Percentiles rank a stretch among this genome's conserved stretches.
These are phyloP conservation scores for Notiomystis cincta DNA, from an alignment of 2,113 vertebrate species.

Conservation along the genomic window DNA sequence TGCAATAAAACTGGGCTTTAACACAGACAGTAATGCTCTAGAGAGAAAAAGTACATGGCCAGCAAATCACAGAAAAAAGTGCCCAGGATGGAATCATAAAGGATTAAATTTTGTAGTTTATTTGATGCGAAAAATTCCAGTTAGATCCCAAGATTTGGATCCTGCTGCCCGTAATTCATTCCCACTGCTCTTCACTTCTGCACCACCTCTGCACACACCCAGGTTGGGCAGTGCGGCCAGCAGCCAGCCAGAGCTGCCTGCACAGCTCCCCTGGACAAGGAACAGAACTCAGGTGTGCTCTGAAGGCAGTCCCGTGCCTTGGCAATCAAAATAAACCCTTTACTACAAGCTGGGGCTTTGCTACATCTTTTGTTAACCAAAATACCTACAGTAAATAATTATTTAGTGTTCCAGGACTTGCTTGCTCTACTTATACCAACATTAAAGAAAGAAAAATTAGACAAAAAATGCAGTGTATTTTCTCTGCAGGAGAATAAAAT, in stretches of 20 bases:
- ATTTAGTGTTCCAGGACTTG: not conserved
- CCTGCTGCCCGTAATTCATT: not conserved
- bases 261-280: not conserved
- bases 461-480: not conserved
- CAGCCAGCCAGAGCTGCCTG: not conserved
- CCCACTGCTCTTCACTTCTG: not conserved
- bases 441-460: not conserved
- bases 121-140: not conserved
- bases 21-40: not conserved
- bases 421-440: not conserved
- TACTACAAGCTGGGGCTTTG: not conserved
- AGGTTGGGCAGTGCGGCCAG: too few species aligned
- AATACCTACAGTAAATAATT: not conserved
- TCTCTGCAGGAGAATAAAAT: not conserved
- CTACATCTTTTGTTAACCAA: not conserved
- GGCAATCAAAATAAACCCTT: not conserved
- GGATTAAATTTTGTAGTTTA: not conserved
- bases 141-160: not conserved
- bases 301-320: not conserved
- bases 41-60: not conserved
- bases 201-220: not conserved
- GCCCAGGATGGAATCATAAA: accelerated
- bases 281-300: not conserved
- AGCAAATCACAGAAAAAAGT: not conserved
- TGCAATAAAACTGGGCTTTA: not conserved